Base-by-base conservation (phyloP, 2,888 invertebrate species). In the Acanthacorydalis orientalis region DNA sequence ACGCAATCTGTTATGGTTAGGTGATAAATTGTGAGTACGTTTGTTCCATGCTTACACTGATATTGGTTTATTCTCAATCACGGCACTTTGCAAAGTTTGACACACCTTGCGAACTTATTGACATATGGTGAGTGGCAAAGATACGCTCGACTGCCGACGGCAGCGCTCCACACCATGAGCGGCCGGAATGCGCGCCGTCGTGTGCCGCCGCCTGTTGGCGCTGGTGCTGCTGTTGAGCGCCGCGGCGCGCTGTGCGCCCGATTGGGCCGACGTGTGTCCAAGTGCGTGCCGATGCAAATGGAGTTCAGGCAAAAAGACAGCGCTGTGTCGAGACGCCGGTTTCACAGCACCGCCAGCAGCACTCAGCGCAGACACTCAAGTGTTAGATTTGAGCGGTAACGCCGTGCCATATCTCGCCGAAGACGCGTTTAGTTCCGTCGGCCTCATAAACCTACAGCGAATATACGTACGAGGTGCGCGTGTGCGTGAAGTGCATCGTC, bases 251-350 rank as follows among this genome's bases (percentile, higher is more conserved):
- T 71, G 73, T 52, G 73, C 75, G 56, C 77, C 80, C 51, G 89
- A 89, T 67, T 89, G 88, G 88, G 85, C 86, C 46, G 87, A 86
- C 66, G 87, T 86, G 66, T 90, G 89, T 67, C 85, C 88, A 58
- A 74, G 79, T 54, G 80, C 83, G 57, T 91, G 91, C 65, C 78
- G 80, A 59, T 91, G 91, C 74, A 90, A 88, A 69, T 92, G 91
- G 91, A 83, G 84, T 40, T 84, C 83, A 51, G 90, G 90, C 51
- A 91, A 91, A 68, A 88, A 87, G 64, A 87, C 87, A 40, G 91
- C 89, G 48, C 74, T 84, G 50, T 92, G 91, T 68, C 78, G 80
- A 52, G 80, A 85, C 59, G 80, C 84, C 54, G 83, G 84, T 56
- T 75, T 90, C 55, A 82, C 82, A 55, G 75, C 80, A 52, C 77